These are phyloP conservation scores for Adelosebastes latens DNA, from an alignment of 2,797 vertebrate species.

Conservation along the genomic window DNA sequence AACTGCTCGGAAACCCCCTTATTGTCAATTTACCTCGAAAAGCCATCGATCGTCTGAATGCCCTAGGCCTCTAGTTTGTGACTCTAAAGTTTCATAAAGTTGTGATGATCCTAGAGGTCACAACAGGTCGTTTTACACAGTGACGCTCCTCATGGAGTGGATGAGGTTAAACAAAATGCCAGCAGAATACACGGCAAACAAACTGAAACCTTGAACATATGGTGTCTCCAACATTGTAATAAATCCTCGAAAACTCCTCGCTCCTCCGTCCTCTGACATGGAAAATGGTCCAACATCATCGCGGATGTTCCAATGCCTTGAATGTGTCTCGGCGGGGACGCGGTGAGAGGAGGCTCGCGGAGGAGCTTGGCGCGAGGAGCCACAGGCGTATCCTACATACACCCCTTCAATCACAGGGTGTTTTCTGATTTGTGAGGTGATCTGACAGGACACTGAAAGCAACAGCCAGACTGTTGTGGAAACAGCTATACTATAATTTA, in stretches of 20 bases:
- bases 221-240: neutral
- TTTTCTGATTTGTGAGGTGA: neutral
- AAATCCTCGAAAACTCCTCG: neutral
- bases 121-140: no score
- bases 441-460: neutral
- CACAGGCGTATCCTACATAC: neutral
- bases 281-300: neutral
- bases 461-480: neutral
- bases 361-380: neutral
- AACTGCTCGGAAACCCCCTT: no score
- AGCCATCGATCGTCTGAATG: no score
- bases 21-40: no score
- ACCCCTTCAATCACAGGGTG: neutral
- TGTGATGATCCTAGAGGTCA: no score
- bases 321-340: neutral
- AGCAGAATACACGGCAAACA: neutral
- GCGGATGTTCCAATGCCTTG: neutral
- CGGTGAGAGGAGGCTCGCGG: neutral
- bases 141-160: no score
- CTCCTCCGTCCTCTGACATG: neutral
- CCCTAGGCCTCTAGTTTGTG: rapidly evolving
- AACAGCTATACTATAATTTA: neutral
- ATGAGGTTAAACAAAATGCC: no score
- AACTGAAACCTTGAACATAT: neutral
- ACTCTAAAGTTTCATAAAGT: no score